A percentile compares a stretch with the other conserved stretches of the same genome.
Evolutionary conservation across 2,113 vertebrate genomes (phyloP).

Genomic region (Turnix velox): DNA sequence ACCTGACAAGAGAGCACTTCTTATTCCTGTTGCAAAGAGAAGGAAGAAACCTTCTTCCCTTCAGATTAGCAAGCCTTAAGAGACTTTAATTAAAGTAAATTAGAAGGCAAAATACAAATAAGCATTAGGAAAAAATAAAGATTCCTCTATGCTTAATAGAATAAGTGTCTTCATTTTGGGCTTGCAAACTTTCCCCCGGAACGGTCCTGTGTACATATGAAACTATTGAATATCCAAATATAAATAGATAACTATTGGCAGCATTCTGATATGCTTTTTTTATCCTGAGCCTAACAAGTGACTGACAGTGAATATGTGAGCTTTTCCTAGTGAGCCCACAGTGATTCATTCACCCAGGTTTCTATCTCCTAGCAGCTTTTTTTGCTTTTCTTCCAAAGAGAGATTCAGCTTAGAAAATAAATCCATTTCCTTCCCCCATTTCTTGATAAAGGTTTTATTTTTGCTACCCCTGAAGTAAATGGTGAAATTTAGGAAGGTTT

Average conservation of each 20-base stretch:
- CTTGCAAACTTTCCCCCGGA: background rate
- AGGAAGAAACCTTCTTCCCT: background rate
- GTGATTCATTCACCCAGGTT: background rate
- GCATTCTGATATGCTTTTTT: background rate
- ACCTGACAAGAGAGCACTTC: background rate
- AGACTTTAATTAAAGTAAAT: conserved; percentile 10
- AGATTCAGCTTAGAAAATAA: background rate
- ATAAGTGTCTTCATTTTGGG: background rate
- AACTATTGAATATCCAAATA: conserved; percentile 8
- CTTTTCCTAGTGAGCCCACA: background rate
- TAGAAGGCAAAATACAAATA: background rate
- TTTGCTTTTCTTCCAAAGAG: background rate
- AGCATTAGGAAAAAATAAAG: background rate
- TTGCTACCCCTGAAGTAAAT: background rate
- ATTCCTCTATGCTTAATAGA: background rate
- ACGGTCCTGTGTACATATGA: background rate
- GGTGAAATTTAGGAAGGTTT: background rate
- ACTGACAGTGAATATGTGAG: background rate
- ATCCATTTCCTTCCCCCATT: background rate
- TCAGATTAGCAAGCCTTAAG: background rate
- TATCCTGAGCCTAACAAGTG: background rate
- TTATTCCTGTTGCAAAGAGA: background rate
- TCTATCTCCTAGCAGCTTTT: background rate
- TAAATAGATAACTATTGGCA: background rate
- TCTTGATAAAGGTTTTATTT: background rate